A percentile compares a stretch with the other conserved stretches of the same genome.
Evolutionary conservation across 1,140 invertebrate species (phyloP).

Genomic region (Heliconius nattereri): DNA sequence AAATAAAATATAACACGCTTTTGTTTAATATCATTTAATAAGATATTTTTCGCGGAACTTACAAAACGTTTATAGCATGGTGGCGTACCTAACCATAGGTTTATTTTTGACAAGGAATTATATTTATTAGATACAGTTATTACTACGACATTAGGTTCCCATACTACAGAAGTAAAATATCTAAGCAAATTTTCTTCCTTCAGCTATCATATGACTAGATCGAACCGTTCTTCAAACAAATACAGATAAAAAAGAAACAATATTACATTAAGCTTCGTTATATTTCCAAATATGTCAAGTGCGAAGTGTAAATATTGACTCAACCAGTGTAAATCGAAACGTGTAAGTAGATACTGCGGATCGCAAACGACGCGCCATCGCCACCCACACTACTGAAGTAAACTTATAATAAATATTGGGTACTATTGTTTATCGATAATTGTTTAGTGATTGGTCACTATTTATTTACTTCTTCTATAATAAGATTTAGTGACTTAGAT

Average conservation of each 20-base stretch:
- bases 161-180: no score
- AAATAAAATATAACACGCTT: slow-evolving; percentile 18
- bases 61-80: neutral
- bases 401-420: neutral
- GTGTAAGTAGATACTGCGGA: slow-evolving; percentile 46
- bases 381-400: slow-evolving; percentile 37
- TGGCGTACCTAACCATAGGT: neutral
- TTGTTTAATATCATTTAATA: neutral
- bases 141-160: no score
- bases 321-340: slow-evolving; percentile 49
- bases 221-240: neutral
- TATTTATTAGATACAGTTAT: neutral
- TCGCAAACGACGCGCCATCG: slow-evolving; percentile 33
- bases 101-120: neutral
- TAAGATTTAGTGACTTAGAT: no score
- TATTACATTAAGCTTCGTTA: neutral
- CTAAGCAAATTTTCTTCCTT: no score
- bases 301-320: slow-evolving; percentile 63
- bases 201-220: neutral
- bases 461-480: no score
- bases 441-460: neutral
- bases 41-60: neutral
- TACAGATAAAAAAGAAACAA: neutral
- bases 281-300: slow-evolving; percentile 49
- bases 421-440: slow-evolving; percentile 28